These are phyloP conservation scores for Apistogramma diplotaenia DNA, from an alignment of 2,113 vertebrate genomes.

Conservation along the genomic window DNA sequence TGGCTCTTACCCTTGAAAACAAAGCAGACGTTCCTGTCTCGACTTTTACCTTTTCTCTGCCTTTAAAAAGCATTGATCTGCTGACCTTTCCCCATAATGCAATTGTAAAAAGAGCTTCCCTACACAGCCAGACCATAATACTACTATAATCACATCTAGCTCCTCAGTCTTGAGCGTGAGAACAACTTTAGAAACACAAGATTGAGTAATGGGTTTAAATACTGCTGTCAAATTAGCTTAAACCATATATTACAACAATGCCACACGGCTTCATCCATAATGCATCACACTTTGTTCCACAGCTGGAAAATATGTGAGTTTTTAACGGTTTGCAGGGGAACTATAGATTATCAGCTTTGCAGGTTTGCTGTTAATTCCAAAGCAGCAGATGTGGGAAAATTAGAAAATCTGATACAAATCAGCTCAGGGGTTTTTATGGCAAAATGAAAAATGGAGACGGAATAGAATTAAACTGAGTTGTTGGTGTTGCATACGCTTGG, in stretches of 20 bases:
- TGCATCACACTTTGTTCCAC: slow-evolving; percentile 8
- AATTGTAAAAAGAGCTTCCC: slow-evolving; percentile 50
- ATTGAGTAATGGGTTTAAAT: neutral
- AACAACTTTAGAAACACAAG: neutral
- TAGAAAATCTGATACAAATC: slow-evolving; percentile 32
- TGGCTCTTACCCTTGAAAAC: slow-evolving; percentile 6
- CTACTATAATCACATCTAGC: slow-evolving; percentile 37
- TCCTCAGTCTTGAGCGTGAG: neutral
- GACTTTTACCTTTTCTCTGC: slow-evolving; percentile 2
- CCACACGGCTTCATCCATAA: neutral
- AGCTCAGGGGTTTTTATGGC: neutral
- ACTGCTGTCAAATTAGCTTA: slow-evolving; percentile 1
- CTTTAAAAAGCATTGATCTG: slow-evolving; percentile 48
- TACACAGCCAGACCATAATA: slow-evolving; percentile 1
- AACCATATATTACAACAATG: neutral
- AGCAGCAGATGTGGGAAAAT: neutral
- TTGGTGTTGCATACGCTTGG: slow-evolving; percentile 20
- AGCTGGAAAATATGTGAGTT: neutral
- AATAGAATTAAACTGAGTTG: slow-evolving; percentile 29
- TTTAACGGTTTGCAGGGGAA: slow-evolving; percentile 4
- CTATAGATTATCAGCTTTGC: neutral
- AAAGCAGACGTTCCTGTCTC: slow-evolving; percentile 16
- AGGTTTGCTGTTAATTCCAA: slow-evolving; percentile 14
- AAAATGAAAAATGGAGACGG: slow-evolving; percentile 18
- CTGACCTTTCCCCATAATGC: slow-evolving; percentile 59